These are phyloP conservation scores for Unio pictorum DNA, from an alignment of 2,888 invertebrate genomes.

Conservation along the genomic window DNA sequence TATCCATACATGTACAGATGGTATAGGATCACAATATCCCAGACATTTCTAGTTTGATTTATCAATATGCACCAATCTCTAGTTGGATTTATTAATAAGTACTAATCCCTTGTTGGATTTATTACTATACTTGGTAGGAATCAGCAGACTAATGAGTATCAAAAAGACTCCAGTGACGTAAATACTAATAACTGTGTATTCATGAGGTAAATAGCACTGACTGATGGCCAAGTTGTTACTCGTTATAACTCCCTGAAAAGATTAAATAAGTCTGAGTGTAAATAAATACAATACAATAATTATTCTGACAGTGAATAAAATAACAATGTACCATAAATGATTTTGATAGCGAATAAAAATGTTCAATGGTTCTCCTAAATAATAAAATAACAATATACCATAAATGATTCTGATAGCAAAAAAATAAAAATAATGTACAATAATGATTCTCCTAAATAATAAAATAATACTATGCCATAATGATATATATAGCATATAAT, in stretches of 20 bases:
- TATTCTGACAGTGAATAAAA: too few relatives aligned
- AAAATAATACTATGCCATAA: neutral
- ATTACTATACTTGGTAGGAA: constrained; percentile 14
- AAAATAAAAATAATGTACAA: too few relatives aligned
- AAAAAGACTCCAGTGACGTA: constrained; percentile 73
- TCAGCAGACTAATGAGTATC: constrained; percentile 30
- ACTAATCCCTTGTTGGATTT: constrained; percentile 1
- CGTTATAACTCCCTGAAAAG: constrained; percentile 82
- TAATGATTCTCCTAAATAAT: too few relatives aligned
- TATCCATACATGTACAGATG: too few relatives aligned
- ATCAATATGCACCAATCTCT: constrained; percentile 3
- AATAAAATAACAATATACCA: neutral
- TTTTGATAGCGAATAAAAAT: neutral
- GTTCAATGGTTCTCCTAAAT: neutral
- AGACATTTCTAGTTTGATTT: constrained; percentile 5
- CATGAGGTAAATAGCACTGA: constrained; percentile 88
- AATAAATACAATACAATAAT: too few relatives aligned
- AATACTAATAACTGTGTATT: constrained; percentile 80
- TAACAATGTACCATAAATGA: neutral
- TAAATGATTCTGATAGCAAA: neutral
- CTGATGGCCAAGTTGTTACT: constrained; percentile 81
- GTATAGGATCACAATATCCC: too few relatives aligned
- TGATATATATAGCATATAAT: neutral
- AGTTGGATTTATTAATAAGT: constrained; percentile 13
- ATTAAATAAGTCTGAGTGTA: neutral